Evolutionary conservation across 2,797 vertebrate genomes (phyloP).

Genomic region (Saxicola maurus): DNA sequence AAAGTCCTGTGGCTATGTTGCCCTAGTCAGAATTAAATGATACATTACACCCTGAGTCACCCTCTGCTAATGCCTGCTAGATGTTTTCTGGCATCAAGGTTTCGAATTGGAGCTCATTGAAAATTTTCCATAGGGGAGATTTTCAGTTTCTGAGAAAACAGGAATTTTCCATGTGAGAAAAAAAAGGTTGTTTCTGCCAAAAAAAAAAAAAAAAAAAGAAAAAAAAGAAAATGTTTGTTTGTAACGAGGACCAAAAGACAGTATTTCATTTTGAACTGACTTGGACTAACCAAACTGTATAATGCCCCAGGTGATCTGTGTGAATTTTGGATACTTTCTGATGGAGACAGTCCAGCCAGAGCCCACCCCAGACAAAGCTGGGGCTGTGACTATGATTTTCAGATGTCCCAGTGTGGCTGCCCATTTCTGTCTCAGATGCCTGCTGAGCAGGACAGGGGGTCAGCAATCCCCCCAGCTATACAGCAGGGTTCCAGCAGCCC

Average conservation of each 20-base stretch:
- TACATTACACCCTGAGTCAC: background rate
- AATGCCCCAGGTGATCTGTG: background rate
- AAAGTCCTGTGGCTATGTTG: background rate
- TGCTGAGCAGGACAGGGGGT: background rate
- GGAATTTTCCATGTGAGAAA: background rate
- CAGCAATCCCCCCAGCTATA: background rate
- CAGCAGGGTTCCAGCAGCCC: background rate
- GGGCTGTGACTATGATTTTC: background rate
- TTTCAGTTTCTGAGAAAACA: background rate
- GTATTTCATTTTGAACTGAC: background rate
- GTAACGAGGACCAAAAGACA: background rate
- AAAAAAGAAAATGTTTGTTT: background rate
- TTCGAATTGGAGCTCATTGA: background rate
- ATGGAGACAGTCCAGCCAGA: background rate
- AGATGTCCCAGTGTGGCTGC: background rate
- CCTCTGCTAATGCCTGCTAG: background rate
- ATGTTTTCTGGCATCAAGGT: background rate
- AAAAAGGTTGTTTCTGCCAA: background rate
- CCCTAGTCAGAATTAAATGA: background rate
- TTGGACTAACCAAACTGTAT: background rate
- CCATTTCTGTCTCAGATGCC: background rate
- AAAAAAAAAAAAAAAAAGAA: background rate
- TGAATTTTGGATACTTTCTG: background rate
- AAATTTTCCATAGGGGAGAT: background rate
- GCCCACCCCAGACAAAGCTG: accelerated